A percentile compares a stretch with the other conserved stretches of the same genome.
phyloP scores from a whole-genome alignment of 2,113 vertebrate genomes.

The Ageneiosus marmoratus region DNA sequence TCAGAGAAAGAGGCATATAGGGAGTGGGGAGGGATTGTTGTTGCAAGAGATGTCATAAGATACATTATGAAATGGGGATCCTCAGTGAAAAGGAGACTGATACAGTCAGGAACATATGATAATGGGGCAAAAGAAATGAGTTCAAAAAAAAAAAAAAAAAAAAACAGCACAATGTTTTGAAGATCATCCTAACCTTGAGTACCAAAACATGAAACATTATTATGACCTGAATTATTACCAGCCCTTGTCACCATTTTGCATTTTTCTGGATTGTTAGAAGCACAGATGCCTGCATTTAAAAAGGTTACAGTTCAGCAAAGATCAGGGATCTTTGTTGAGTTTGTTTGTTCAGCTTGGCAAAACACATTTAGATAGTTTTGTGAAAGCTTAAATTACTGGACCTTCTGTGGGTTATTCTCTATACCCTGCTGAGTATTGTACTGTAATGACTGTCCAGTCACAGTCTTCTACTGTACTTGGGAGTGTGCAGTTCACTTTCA shows the following conservation, averaged over 20 bases:
- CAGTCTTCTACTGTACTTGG: neutral
- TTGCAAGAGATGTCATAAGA: neutral
- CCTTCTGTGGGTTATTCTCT: neutral
- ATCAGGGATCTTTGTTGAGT: neutral
- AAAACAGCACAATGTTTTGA: neutral
- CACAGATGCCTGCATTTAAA: neutral
- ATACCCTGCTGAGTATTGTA: neutral
- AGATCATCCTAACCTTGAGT: constrained; percentile 7
- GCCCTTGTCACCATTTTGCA: too few relatives aligned
- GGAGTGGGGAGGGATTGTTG: neutral
- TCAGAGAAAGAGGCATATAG: neutral
- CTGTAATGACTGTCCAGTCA: neutral
- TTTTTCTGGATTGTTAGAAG: constrained; percentile 4
- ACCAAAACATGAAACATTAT: neutral
- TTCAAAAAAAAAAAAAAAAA: neutral
- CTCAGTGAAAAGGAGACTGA: neutral
- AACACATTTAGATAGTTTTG: neutral
- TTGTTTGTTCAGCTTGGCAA: neutral
- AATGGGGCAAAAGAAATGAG: neutral
- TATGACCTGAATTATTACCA: neutral
- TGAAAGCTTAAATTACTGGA: neutral
- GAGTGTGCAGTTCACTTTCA: too few relatives aligned
- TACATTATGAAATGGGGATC: neutral
- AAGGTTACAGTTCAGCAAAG: too few relatives aligned
- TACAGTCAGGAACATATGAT: neutral